Percentiles rank a stretch among this genome's conserved stretches.
phyloP scores from a whole-genome alignment of 2,113 vertebrate species.

The Loxodonta africana region DNA sequence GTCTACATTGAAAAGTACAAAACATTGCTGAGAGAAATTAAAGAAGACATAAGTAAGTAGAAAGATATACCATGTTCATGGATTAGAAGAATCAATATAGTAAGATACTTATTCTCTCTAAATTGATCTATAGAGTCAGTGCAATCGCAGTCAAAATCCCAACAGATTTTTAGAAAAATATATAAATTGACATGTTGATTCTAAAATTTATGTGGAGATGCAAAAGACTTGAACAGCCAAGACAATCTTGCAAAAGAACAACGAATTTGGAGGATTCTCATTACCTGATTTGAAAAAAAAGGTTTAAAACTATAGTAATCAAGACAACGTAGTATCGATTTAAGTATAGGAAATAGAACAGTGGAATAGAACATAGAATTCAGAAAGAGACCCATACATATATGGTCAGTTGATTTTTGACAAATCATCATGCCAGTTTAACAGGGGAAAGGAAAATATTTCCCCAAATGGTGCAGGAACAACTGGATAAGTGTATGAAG shows the following conservation, averaged over 20 bases:
- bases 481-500: background rate
- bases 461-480: background rate
- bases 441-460: background rate
- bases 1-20: background rate
- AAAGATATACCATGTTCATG: background rate
- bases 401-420: background rate
- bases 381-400: background rate
- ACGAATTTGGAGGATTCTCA: too few relatives aligned
- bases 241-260: too few relatives aligned
- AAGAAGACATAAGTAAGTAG: background rate
- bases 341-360: background rate
- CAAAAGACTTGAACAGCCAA: too few relatives aligned
- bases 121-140: too few relatives aligned
- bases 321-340: background rate
- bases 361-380: background rate
- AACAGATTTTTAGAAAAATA: too few relatives aligned
- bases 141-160: too few relatives aligned
- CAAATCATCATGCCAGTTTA: background rate
- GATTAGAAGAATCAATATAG: too few relatives aligned
- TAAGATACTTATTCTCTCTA: too few relatives aligned
- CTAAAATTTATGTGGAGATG: too few relatives aligned
- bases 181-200: too few relatives aligned
- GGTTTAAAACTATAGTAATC: background rate
- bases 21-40: slow-evolving; percentile 19
- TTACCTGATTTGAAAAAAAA: too few relatives aligned